Conservation (phyloP, 2,797 vertebrate species). For the Myripristis jacobus region DNA sequence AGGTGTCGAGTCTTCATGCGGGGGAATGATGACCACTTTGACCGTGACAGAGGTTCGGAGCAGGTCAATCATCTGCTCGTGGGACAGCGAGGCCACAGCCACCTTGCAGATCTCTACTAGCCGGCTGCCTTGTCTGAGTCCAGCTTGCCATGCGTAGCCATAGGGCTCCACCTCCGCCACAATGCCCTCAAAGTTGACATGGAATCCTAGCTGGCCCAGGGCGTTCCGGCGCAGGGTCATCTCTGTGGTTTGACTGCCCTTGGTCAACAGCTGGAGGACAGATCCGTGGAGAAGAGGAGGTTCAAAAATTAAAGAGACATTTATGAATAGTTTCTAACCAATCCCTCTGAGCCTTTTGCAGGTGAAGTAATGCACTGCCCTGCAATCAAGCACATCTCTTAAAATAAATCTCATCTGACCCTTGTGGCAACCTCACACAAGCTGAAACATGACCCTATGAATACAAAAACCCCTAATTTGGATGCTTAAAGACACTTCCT, state of each 20-base stretch:
- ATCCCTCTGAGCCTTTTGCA: background rate
- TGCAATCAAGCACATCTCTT: conserved; percentile 6
- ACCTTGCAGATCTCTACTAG: conserved; percentile 99
- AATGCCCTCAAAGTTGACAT: conserved; percentile 98
- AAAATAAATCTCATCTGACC: background rate
- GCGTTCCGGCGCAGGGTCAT: conserved; percentile 94
- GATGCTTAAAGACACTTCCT: conserved; percentile 1
- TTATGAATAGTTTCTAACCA: background rate
- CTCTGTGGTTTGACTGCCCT: conserved; percentile 95
- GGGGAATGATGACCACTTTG: conserved; percentile 97
- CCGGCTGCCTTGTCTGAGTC: conserved; percentile 94
- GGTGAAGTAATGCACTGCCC: background rate
- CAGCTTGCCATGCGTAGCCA: conserved; percentile 97
- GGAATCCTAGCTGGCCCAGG: conserved; percentile 96
- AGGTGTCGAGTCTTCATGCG: conserved; percentile 92
- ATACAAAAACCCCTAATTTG: conserved; percentile 17
- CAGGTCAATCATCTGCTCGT: conserved; percentile 98
- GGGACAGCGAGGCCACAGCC: conserved; percentile 94
- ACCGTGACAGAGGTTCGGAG: conserved; percentile 93
- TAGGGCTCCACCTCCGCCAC: conserved; percentile 98
- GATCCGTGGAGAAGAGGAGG: background rate
- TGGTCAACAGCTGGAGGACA: conserved; percentile 87
- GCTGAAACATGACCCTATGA: conserved; percentile 6
- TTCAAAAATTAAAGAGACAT: background rate
- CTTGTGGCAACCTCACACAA: background rate